Evolutionary conservation across 2,113 vertebrate species (phyloP).

Genomic region (Oophaga pumilio): DNA sequence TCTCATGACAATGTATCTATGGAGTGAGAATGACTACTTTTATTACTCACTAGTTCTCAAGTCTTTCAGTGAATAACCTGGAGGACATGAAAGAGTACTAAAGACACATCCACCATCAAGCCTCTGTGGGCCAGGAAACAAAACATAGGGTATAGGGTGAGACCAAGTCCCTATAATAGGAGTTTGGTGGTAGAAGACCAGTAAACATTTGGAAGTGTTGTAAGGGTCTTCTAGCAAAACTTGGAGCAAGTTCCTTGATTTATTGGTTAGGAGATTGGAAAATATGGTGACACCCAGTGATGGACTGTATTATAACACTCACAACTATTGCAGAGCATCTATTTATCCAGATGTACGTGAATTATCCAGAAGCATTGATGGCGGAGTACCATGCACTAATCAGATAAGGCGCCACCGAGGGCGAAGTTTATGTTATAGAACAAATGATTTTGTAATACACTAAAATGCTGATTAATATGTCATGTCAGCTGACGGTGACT

Average conservation of each 20-base stretch:
- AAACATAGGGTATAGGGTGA: too few relatives aligned
- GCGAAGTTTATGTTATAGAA: not conserved
- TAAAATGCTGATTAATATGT: slow-evolving; percentile 23
- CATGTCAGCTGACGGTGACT: slow-evolving; percentile 4
- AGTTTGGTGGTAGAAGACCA: not conserved
- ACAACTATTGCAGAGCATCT: not conserved
- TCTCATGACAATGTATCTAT: not conserved
- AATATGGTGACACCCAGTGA: not conserved
- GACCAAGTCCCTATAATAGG: not conserved
- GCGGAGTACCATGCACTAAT: not conserved
- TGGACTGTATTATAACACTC: not conserved
- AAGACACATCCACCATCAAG: too few relatives aligned
- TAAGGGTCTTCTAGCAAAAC: not conserved
- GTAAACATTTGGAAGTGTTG: too few relatives aligned
- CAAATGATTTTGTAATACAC: slow-evolving; percentile 27
- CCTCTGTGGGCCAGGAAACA: too few relatives aligned
- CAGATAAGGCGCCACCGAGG: not conserved
- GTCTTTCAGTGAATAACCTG: too few relatives aligned
- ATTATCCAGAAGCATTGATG: not conserved
- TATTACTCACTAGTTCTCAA: too few relatives aligned
- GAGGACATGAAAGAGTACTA: too few relatives aligned
- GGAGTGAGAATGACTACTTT: not conserved
- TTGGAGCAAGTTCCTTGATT: not conserved
- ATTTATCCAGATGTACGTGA: not conserved
- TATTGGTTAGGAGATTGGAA: not conserved